Conservation (phyloP, 2,888 invertebrate genomes). For the Orchesella flavescens region DNA sequence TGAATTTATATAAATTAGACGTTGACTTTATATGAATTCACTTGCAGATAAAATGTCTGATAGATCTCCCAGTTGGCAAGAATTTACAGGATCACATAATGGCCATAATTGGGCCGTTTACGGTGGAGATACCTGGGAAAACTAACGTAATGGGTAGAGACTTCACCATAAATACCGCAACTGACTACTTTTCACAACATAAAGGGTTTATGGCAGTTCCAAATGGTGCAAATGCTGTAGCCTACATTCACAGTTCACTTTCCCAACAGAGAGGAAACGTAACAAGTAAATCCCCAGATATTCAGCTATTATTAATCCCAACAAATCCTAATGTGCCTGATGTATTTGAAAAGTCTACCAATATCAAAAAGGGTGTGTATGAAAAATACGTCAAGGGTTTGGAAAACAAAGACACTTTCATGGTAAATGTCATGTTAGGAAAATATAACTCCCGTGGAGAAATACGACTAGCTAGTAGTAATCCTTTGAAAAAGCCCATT, state of each 20-base stretch:
- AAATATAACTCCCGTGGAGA: constrained; percentile 55
- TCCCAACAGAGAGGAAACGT: constrained; percentile 7
- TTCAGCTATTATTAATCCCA: constrained; percentile 25
- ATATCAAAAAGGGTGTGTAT: constrained; percentile 36
- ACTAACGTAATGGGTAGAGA: constrained; percentile 52
- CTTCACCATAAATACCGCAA: constrained; percentile 38
- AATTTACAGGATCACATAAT: constrained; percentile 66
- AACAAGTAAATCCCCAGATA: constrained; percentile 18
- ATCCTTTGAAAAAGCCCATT: constrained; percentile 54
- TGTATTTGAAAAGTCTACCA: not conserved
- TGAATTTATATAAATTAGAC: no score
- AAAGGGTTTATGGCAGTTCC: constrained; percentile 53
- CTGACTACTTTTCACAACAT: constrained; percentile 51
- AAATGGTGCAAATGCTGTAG: constrained; percentile 26
- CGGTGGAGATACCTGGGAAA: not conserved
- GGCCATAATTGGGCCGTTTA: constrained; percentile 44
- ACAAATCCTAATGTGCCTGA: not conserved
- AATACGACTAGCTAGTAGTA: constrained; percentile 47
- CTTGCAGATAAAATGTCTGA: constrained; percentile 63
- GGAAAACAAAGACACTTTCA: constrained; percentile 54
- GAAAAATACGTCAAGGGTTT: constrained; percentile 41
- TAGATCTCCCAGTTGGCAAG: constrained; percentile 66
- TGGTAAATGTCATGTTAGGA: constrained; percentile 46
- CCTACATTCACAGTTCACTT: constrained; percentile 43
- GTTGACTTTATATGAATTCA: no score